These are phyloP conservation scores for Buteo buteo DNA, from an alignment of 2,113 vertebrate species.

Conservation along the genomic window DNA sequence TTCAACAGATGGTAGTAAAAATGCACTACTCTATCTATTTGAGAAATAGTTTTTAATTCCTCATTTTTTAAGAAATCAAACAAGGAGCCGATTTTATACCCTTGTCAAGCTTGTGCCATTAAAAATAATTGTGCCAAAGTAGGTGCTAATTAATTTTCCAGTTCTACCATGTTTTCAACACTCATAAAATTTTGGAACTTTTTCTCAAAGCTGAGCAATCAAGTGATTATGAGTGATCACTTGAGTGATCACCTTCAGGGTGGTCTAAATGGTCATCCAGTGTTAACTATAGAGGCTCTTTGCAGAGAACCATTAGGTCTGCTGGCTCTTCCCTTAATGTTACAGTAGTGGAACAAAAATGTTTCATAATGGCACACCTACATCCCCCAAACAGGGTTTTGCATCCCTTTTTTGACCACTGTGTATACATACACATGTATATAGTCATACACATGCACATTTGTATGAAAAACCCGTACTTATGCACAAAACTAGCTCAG, in stretches of 20 bases:
- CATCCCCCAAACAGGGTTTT: background rate
- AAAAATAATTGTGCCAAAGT: background rate
- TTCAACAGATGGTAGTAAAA: background rate
- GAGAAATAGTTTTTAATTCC: background rate
- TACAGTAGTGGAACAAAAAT: background rate
- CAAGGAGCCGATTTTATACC: background rate
- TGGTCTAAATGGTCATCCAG: background rate
- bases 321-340: background rate
- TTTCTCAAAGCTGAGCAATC: background rate
- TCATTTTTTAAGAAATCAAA: background rate
- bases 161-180: background rate
- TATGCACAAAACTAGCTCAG: background rate
- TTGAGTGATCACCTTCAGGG: background rate
- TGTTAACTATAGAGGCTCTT: background rate
- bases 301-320: background rate
- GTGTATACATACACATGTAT: fast-evolving
- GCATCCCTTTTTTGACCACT: background rate
- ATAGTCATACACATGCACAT: background rate
- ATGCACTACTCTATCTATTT: background rate
- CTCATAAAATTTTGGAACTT: background rate
- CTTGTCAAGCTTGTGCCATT: background rate
- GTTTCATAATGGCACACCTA: background rate
- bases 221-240: background rate
- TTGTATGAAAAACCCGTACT: background rate
- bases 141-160: background rate